A percentile compares a stretch with the other conserved stretches of the same genome.
These are phyloP conservation scores for Corythornis vintsioides DNA, from an alignment of 2,113 vertebrate genomes.

Conservation along the genomic window DNA sequence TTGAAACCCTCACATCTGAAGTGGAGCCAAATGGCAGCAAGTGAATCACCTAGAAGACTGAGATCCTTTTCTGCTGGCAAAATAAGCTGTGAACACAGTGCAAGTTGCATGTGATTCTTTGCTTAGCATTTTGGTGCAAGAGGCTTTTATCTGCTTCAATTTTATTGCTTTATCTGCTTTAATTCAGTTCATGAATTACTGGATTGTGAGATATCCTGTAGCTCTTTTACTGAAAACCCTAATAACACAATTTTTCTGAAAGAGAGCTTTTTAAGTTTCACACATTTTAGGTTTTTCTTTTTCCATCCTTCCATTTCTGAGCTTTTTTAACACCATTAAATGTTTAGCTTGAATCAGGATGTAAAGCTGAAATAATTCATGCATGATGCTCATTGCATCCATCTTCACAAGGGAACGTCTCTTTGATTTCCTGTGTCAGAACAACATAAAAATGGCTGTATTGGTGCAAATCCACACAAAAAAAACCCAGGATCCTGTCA, in stretches of 20 bases:
- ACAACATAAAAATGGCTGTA: neutral
- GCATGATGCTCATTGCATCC: neutral
- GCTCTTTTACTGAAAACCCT: neutral
- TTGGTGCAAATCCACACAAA: neutral
- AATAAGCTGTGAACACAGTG: neutral
- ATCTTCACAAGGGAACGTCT: neutral
- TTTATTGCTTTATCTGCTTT: too few species aligned
- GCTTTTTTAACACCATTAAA: neutral
- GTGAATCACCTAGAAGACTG: neutral
- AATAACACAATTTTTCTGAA: neutral
- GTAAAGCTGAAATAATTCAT: neutral
- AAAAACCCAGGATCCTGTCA: neutral
- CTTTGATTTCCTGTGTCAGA: slow-evolving; percentile 29
- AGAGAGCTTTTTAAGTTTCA: neutral
- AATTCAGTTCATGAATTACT: neutral
- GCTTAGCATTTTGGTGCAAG: neutral
- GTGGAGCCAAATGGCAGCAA: neutral
- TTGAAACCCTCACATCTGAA: slow-evolving; percentile 10
- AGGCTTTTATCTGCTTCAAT: neutral
- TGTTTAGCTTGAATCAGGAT: neutral
- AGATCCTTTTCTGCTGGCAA: neutral
- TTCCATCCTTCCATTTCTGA: neutral
- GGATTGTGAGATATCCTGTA: neutral
- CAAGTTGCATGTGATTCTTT: neutral
- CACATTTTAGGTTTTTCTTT: neutral